phyloP scores from a whole-genome alignment of 2,113 vertebrate species.

The Monopterus albus region DNA sequence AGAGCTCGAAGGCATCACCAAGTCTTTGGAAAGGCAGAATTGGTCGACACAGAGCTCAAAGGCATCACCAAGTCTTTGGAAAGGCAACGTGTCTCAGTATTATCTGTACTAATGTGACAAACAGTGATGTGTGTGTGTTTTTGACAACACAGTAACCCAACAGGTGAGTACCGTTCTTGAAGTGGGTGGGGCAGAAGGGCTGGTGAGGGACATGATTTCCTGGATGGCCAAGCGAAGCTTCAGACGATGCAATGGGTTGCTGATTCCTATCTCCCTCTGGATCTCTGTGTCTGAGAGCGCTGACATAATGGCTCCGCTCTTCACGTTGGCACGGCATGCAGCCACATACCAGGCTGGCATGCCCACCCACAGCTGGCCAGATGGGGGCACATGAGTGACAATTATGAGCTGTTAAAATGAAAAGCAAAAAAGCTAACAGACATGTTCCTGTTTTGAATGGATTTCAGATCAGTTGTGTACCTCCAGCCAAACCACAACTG shows the following conservation, averaged over 20 bases:
- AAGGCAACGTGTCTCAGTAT: neutral
- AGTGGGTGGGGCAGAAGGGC: slow-evolving; percentile 94
- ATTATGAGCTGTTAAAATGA: neutral
- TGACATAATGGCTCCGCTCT: slow-evolving; percentile 98
- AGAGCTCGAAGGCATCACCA: neutral
- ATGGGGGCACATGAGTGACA: neutral
- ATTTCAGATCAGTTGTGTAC: slow-evolving; percentile 69
- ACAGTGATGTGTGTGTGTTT: neutral
- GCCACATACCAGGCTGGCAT: slow-evolving; percentile 99
- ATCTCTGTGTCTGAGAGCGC: slow-evolving; percentile 98
- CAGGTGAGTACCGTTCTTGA: slow-evolving; percentile 90
- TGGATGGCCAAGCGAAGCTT: slow-evolving; percentile 97
- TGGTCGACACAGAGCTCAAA: slow-evolving; percentile 6
- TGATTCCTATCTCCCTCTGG: too few relatives aligned
- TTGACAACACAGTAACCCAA: too few relatives aligned
- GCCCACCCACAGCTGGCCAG: slow-evolving; percentile 93
- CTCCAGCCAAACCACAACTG: slow-evolving; percentile 97
- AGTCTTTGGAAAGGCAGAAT: neutral
- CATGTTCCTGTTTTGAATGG: neutral
- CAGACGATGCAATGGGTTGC: slow-evolving; percentile 94
- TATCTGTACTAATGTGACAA: neutral
- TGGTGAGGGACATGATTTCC: slow-evolving; percentile 98
- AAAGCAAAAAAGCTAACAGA: neutral
- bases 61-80: neutral
- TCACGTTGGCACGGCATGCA: slow-evolving; percentile 96